phyloP scores from a whole-genome alignment of 2,888 invertebrate genomes.

The Elegia similella region DNA sequence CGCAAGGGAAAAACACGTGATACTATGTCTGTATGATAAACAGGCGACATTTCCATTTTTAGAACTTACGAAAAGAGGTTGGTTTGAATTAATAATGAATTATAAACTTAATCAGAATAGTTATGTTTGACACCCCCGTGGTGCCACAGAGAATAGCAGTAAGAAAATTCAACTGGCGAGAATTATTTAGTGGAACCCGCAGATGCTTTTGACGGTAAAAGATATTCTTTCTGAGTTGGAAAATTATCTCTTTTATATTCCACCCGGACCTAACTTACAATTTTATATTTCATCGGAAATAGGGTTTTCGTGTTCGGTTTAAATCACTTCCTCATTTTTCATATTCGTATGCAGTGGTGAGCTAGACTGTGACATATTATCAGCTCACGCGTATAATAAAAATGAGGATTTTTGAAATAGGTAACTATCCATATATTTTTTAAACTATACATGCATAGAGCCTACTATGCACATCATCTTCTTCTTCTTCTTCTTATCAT shows the following conservation, averaged over 20 bases:
- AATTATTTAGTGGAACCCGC: constrained; percentile 12
- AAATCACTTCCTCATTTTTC: not conserved
- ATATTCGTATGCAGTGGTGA: not conserved
- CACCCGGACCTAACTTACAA: not conserved
- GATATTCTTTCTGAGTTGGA: constrained; percentile 13
- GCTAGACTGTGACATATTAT: not conserved
- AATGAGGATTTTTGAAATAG: no score
- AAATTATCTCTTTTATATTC: constrained; percentile 14
- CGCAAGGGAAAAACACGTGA: no score
- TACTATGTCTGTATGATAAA: no score
- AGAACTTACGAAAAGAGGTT: no score
- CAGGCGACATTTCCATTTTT: no score
- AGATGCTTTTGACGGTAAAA: constrained; percentile 15
- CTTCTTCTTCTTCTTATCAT: no score
- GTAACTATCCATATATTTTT: no score
- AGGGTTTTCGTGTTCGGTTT: constrained; percentile 6
- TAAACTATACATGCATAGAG: no score
- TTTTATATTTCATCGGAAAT: constrained; percentile 12
- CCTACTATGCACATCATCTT: no score
- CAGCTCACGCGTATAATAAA: not conserved
- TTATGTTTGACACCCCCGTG: not conserved
- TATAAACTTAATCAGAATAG: not conserved
- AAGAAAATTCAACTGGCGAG: constrained; percentile 5
- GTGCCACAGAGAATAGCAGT: not conserved
- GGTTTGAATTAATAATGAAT: no score